Base-by-base conservation (phyloP, 2,797 vertebrate genomes). In the Lepilemur ruficaudatus region DNA sequence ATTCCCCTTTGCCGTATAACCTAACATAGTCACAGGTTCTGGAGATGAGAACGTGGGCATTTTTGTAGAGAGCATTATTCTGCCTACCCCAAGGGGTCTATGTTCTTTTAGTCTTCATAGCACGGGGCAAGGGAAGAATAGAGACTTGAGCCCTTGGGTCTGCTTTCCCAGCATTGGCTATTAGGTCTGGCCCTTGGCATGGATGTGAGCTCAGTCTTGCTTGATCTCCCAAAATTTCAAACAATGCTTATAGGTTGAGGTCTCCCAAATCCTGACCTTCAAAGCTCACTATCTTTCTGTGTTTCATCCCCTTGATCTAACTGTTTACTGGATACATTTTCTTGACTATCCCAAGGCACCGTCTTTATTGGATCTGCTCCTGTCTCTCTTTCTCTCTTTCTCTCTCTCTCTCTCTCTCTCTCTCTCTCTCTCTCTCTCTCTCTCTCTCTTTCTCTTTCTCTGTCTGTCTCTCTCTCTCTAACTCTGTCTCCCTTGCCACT, bases 31-130 rank as follows among this genome's bases (percentile, higher is more conserved):
- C 41, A 28, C 4, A 32, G 23, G 38, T 80, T 59, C 25, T 70
- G 10, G 7, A 48, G 67, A 76, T n/a, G n/a, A 83, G 57, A 65
- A 41, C 8, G 0, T 85, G 73, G 1, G 15, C 38, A 67, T 87
- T 38, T 78, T 57, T 43, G 8, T 7, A 48, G 22, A 7, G 20
- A 83, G 28, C 28, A n/a, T 18, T 61, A 35, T 85, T 55, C 22
- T 41, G 11, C 30, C 11, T 84, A 55, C 2, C 4, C 1, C 0
- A 67, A 28, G 12, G n/a, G 7, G 1, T 22, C 11, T 73, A 28
- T 57, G 35, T 69, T 23, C 25, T 93, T 82, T 80, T 30, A 50
- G 32, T 43, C 30, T 89, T 73, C n/a, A 86, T 3, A 46, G 5
- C 43, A 46, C 15, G 59, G 41, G 12, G 43, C 48, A 69, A 91